Percentiles rank a stretch among this genome's conserved stretches.
Conservation (phyloP, 2,113 vertebrate species). For the Phylloscopus trochiloides region DNA sequence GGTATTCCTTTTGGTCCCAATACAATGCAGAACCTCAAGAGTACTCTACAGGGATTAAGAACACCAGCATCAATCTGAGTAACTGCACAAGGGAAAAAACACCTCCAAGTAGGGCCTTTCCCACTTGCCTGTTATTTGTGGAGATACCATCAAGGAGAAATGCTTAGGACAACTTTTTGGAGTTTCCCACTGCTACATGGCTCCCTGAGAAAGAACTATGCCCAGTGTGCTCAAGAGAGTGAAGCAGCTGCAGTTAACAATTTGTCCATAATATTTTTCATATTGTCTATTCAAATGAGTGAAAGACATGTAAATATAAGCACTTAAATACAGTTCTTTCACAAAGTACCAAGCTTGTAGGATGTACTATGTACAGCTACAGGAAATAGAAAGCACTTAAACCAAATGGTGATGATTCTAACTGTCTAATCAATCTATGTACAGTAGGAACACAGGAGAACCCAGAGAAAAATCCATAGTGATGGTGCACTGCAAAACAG, state of each 20-base stretch:
- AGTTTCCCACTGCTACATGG: background rate
- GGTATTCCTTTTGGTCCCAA: background rate
- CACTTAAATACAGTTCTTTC: background rate
- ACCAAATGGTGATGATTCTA: background rate
- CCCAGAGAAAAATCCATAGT: background rate
- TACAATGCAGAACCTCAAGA: background rate
- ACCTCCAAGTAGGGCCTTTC: background rate
- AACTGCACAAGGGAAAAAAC: background rate
- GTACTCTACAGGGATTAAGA: background rate
- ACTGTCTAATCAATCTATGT: background rate
- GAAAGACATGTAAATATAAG: background rate
- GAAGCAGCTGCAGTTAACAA: background rate
- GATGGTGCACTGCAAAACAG: background rate
- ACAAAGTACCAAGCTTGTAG: background rate
- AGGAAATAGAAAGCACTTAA: background rate
- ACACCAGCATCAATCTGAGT: background rate
- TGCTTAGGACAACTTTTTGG: background rate
- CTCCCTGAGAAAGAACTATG: background rate
- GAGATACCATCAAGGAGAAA: background rate
- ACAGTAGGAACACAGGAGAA: background rate
- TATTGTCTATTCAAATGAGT: background rate
- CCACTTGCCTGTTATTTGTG: background rate
- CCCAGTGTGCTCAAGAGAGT: background rate
- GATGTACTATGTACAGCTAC: background rate
- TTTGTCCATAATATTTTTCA: background rate